Base-by-base conservation (phyloP, 1,140 invertebrate species). In the Macrobrachium rosenbergii region DNA sequence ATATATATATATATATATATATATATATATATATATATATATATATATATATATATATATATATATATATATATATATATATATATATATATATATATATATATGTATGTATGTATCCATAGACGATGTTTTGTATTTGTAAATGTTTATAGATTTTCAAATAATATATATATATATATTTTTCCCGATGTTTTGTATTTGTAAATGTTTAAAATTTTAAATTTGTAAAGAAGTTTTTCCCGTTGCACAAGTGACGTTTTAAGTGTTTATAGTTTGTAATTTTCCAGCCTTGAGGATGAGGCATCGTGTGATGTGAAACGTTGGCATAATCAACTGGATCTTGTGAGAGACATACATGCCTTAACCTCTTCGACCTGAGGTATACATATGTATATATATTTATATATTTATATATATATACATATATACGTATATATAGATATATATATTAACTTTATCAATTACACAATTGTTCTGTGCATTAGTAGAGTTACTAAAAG, bases 1-100 rank as follows among this genome's bases (percentile, higher is more conserved):
- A n/a, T n/a, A n/a, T n/a, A n/a, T n/a, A n/a, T n/a, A n/a, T n/a
- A 67, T 67, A 67, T 67, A 67, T 67, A 67, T 67, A 67, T 67
- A 67, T 67, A 67, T 67, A 67, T 67, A 67, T 67, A 67, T 67
- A 67, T 67, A 67, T 67, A 67, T 67, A 67, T 67, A 67, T 67
- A 67, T 67, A 67, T 67, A 67, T 67, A 67, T 67, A 67, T 23
- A 67, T 67, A 67, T 23, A 67, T 14, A 67, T 23, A 67, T 67
- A 67, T 23, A 67, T 67, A 67, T 67, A 67, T 14, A 67, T 23
- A 67, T 67, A 67, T 67, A 67, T 67, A 67, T 67, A 67, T 67
- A 67, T 67, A 67, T 67, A 67, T 67, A 67, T 67, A 67, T 67
- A 67, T 67, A 67, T 67, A 67, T 67, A 67, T 67, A 67, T 67